These are phyloP conservation scores for Bucco capensis DNA, from an alignment of 2,113 vertebrate species.

Conservation along the genomic window DNA sequence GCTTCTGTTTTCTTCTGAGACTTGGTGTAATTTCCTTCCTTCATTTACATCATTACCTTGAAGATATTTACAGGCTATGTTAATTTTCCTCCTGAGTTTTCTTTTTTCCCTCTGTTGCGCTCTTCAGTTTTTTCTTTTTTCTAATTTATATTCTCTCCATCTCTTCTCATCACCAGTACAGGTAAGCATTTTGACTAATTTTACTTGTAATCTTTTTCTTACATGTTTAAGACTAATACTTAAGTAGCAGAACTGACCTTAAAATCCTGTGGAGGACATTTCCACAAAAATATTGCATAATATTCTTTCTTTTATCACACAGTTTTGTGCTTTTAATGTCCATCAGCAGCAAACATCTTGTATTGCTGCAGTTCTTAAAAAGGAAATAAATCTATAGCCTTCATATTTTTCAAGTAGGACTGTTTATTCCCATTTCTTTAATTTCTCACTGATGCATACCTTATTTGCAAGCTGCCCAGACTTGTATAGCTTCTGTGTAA, in stretches of 20 bases:
- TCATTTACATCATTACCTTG: conserved; percentile 40
- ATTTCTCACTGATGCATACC: background rate
- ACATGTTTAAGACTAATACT: background rate
- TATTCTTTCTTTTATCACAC: background rate
- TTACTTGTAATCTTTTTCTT: background rate
- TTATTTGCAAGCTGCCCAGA: background rate
- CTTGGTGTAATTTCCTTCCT: conserved; percentile 18
- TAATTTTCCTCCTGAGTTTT: conserved; percentile 27
- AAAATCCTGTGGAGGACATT: background rate
- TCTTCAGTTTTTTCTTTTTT: background rate
- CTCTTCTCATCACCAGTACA: background rate
- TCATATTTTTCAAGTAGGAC: background rate
- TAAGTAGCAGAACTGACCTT: background rate
- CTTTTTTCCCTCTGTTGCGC: background rate
- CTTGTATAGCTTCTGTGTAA: background rate
- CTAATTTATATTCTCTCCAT: background rate
- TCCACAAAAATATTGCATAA: background rate
- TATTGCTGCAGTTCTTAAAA: background rate
- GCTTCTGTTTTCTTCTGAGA: conserved; percentile 25
- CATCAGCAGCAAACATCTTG: background rate
- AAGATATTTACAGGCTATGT: conserved; percentile 37
- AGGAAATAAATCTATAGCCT: background rate
- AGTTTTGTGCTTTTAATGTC: background rate
- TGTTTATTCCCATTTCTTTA: background rate
- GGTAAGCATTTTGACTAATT: background rate